These are phyloP conservation scores for Callipepla californica DNA, from an alignment of 2,113 vertebrate species.

Conservation along the genomic window DNA sequence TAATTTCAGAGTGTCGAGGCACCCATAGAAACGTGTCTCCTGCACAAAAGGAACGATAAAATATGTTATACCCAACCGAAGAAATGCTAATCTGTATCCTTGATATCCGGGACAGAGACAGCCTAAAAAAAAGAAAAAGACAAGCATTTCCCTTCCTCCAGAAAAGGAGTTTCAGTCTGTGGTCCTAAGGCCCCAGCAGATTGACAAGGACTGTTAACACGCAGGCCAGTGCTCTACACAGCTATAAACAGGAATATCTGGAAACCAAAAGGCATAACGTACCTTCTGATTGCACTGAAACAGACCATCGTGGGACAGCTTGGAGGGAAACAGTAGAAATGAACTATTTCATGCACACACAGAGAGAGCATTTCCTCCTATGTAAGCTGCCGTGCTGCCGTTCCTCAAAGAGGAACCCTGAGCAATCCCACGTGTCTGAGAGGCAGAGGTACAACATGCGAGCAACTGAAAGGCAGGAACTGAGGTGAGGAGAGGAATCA, in stretches of 20 bases:
- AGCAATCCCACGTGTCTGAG: conserved; percentile 24
- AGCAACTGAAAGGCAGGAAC: not conserved
- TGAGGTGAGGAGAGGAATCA: conserved; percentile 57
- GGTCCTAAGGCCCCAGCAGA: not conserved
- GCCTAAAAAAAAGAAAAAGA: not conserved
- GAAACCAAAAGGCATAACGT: not conserved
- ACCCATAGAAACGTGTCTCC: not conserved
- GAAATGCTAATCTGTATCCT: conserved; percentile 12
- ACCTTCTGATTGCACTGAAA: conserved; percentile 22
- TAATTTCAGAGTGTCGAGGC: conserved; percentile 9
- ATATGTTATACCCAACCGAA: not conserved
- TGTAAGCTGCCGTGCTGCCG: conserved; percentile 16
- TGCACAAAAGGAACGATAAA: conserved; percentile 9
- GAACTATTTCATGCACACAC: conserved; percentile 35
- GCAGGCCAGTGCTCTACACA: not conserved
- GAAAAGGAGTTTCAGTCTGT: not conserved
- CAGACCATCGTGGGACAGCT: conserved; percentile 11
- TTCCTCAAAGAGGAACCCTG: conserved; percentile 17
- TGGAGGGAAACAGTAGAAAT: conserved; percentile 29
- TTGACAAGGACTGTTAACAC: conserved; percentile 32
- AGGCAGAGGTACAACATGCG: not conserved
- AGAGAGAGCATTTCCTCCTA: conserved; percentile 7
- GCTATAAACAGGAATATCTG: conserved; percentile 53
- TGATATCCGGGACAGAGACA: conserved; percentile 36
- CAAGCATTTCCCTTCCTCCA: not conserved